Evolutionary conservation across 2,797 vertebrate genomes (phyloP), one percentile per base, ranked within the genome.

Genomic region (Alcedo atthis): DNA sequence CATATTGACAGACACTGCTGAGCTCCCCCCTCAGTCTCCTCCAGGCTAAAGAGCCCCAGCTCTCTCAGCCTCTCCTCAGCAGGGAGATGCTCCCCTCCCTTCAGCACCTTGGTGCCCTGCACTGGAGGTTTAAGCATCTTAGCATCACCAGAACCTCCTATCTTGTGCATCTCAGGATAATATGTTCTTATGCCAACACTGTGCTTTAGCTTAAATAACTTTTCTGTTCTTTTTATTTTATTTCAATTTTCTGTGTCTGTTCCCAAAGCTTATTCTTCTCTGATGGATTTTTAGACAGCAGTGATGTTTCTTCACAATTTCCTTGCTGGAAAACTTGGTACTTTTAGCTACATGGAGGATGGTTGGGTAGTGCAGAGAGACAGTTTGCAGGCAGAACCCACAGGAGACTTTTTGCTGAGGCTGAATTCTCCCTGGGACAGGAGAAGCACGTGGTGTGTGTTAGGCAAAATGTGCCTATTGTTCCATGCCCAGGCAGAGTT

Each of bases 391-490:
- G 64, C 75, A 63, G 75, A 88, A 91, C 67, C 18, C 79, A 9
- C 25, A 3, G 74, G 71, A 85, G n/a, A 14, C 8, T 37, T 85
- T 94, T 68, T 91, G 21, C n/a, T 67, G 54, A 40, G 54, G 32
- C 55, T 8, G 4, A 51, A 75, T 92, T 91, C 51, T 62, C 78
- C 53, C 49, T 2, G 8, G 79, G 49, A 82, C 49, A 5, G 4
- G 64, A 90, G 71, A 76, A 89, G 49, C 84, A 74, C 42, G 7
- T 74, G 73, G 71, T 19, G 1, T 61, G 26, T 0, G 0, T 59
- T 64, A 59, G 54, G 82, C 61, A 92, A 70, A 92, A 89, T 68
- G 57, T 51, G 46, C 64, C 76, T 43, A 75, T 94, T 94, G 92
- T 87, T 92, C 69, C 32, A 18, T 15, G 8, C 33, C 46, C 30